A percentile compares a stretch with the other conserved stretches of the same genome.
phyloP scores from a whole-genome alignment of 2,888 invertebrate species.

The Resseliella maxima region DNA sequence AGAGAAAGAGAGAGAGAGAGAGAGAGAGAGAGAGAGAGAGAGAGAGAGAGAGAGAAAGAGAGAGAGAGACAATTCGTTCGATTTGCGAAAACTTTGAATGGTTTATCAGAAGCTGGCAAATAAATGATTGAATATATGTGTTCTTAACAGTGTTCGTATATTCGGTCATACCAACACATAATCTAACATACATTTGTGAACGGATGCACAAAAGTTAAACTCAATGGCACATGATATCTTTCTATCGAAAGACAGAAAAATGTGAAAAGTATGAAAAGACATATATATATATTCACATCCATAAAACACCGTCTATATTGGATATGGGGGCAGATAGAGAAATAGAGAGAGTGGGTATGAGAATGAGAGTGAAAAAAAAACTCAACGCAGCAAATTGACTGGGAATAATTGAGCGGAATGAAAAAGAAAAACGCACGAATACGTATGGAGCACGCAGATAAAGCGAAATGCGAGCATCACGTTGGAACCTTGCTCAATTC shows the following conservation, averaged over 20 bases:
- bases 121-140: constrained; percentile 12
- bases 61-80: not conserved
- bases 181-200: not conserved
- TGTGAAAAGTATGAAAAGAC: constrained; percentile 25
- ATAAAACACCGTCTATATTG: too few relatives aligned
- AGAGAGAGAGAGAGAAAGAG: not conserved
- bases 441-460: constrained; percentile 17
- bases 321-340: too few relatives aligned
- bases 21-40: not conserved
- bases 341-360: too few relatives aligned
- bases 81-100: constrained; percentile 1
- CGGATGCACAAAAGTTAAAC: not conserved
- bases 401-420: constrained; percentile 36
- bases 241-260: not conserved
- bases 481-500: not conserved
- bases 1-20: too few relatives aligned
- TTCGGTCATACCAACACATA: not conserved
- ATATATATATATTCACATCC: not conserved
- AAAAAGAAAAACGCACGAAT: constrained; percentile 1
- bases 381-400: constrained; percentile 37
- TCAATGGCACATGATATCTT: not conserved
- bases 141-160: not conserved
- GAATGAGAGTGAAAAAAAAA: not conserved
- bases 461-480: not conserved
- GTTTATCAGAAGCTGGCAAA: constrained; percentile 24